Base-by-base conservation (phyloP, 2,113 vertebrate species). In the Hypocryptadius cinnamomeus region DNA sequence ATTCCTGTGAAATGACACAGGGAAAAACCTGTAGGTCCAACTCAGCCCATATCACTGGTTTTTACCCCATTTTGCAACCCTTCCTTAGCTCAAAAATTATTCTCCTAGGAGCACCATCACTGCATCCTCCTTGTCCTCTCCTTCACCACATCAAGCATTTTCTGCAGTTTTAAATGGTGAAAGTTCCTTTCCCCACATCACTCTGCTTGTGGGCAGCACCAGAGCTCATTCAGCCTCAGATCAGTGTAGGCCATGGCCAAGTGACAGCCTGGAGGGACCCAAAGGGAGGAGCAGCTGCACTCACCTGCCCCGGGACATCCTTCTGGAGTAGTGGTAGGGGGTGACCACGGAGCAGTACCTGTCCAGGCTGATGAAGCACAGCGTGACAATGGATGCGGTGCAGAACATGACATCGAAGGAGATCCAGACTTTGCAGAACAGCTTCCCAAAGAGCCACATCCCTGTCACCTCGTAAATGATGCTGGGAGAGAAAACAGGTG, bases 351-450 rank as follows among this genome's bases (percentile, higher is more conserved):
- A 98, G 78, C 97, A 98, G 90, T 98, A 98, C 44, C 97, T 97
- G 90, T 98, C 97, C 92, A 98, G 79, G 88, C 97, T 98, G 47
- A 98, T 98, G 84, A 98, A 98, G 86, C 97, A 98, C 89, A 98
- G 86, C 0, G 97, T 98, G 89, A 98, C 97, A 0, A 98, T 98
- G 92, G 97, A 98, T 0, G 97, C 97, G 0, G 97, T 98, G 94
- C 97, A 98, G 94, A 98, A 98, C 97, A 98, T 97, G 79, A 98
- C 97, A 0, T 98, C 97, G 11, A 97, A 98, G 63, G 97, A 98
- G 92, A 97, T 98, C 97, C 97, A 98, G 73, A 98, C 96, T 48
- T 97, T 98, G 94, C 97, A 98, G 96, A 98, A 97, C 27, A 96
- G 88, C 88, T 91, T 96, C 59, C 97, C 97, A 0, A 98, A 98